These are phyloP conservation scores for Ericerus pela DNA, from an alignment of 1,140 invertebrate genomes.

Conservation along the genomic window DNA sequence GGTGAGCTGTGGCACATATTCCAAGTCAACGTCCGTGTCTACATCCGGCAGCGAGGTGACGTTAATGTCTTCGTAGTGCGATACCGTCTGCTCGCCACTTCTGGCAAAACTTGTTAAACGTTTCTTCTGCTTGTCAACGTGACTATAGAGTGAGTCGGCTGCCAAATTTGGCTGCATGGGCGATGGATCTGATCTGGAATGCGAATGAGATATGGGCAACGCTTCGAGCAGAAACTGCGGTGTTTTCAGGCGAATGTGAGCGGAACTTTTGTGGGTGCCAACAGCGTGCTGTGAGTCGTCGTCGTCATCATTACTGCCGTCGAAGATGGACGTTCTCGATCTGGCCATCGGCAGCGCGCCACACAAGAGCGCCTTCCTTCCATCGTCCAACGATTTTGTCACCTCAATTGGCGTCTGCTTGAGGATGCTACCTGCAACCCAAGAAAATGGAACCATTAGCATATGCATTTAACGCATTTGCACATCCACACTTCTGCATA, in stretches of 20 bases:
- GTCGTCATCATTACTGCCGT: constrained; percentile 1
- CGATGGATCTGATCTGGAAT: constrained; percentile 52
- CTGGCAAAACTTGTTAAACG: constrained; percentile 18
- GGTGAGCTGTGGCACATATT: constrained; percentile 34
- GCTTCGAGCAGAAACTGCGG: constrained; percentile 8
- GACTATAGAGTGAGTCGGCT: constrained; percentile 28
- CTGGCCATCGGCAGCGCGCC: constrained; percentile 1
- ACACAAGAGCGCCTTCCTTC: neutral
- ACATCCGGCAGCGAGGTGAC: constrained; percentile 43
- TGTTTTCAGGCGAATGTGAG: constrained; percentile 14
- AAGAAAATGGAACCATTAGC: too few relatives aligned
- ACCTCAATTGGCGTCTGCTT: constrained; percentile 59
- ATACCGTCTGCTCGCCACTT: constrained; percentile 32
- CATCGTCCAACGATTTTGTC: constrained; percentile 35
- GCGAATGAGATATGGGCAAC: constrained; percentile 34
- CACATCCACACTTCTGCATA: too few relatives aligned
- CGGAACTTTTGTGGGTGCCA: constrained; percentile 17
- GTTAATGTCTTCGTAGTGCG: constrained; percentile 41
- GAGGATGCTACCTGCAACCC: constrained; percentile 51
- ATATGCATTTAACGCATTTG: too few relatives aligned
- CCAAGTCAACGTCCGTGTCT: constrained; percentile 20
- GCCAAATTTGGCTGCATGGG: constrained; percentile 22
- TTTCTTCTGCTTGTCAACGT: constrained; percentile 15
- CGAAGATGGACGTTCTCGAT: constrained; percentile 10
- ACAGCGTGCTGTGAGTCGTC: constrained; percentile 12